Evolutionary conservation across 2,888 invertebrate genomes (phyloP).

Genomic region (Pimpla rufipes): DNA sequence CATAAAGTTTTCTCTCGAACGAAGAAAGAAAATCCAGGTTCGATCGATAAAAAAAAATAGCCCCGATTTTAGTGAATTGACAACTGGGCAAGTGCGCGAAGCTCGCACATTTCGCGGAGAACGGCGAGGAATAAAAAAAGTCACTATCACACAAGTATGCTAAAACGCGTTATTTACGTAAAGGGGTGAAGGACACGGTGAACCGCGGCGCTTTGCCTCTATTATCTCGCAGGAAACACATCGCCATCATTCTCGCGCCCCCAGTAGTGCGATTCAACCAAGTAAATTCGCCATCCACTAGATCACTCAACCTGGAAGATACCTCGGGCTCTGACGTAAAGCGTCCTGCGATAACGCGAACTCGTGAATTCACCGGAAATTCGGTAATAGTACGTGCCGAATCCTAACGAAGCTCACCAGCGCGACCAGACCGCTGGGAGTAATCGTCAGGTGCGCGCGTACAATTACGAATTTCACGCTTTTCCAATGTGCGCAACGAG

Average conservation of each 20-base stretch:
- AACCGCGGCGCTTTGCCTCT: neutral
- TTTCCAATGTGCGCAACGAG: neutral
- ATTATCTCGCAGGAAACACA: slow-evolving; percentile 3
- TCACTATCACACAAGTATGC: neutral
- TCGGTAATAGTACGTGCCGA: slow-evolving; percentile 49
- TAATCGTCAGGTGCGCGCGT: slow-evolving; percentile 42
- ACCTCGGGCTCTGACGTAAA: neutral
- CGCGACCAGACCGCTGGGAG: neutral
- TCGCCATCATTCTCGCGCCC: too few relatives aligned
- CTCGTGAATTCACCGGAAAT: neutral
- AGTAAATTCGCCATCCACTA: neutral
- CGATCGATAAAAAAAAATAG: too few relatives aligned
- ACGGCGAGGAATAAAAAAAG: neutral
- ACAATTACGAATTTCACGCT: slow-evolving; percentile 26
- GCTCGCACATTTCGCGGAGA: too few relatives aligned
- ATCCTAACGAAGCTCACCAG: slow-evolving; percentile 55
- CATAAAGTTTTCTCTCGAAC: too few relatives aligned
- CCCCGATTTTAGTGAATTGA: too few relatives aligned
- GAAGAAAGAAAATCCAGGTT: too few relatives aligned
- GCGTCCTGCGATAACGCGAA: neutral
- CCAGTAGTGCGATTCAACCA: neutral
- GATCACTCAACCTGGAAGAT: slow-evolving; percentile 19
- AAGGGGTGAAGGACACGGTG: slow-evolving; percentile 13
- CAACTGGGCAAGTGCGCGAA: too few relatives aligned
- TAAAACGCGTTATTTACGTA: neutral